phyloP scores from a whole-genome alignment of 1,140 invertebrate genomes.

The Aphidius ervi region DNA sequence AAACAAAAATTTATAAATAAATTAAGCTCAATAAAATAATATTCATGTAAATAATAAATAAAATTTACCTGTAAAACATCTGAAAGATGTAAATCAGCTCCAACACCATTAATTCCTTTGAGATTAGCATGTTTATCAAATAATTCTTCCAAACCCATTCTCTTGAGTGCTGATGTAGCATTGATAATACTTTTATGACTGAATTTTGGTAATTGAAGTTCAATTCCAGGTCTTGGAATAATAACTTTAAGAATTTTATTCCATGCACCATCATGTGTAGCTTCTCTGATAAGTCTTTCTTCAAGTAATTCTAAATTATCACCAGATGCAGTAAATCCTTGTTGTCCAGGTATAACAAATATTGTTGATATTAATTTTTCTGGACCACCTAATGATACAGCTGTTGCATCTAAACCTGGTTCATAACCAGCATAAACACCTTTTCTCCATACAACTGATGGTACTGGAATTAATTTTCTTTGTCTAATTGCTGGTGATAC shows the following conservation, averaged over 20 bases:
- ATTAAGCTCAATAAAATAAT: not conserved
- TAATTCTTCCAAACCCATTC: conserved; percentile 75
- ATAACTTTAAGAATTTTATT: conserved; percentile 67
- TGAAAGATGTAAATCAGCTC: conserved; percentile 70
- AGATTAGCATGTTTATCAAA: conserved; percentile 73
- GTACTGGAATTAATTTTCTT: conserved; percentile 73
- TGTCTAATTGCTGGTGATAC: conserved; percentile 73
- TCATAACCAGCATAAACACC: conserved; percentile 79
- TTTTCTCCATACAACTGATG: conserved; percentile 70
- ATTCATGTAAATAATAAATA: conserved; percentile 1
- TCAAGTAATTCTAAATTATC: conserved; percentile 72
- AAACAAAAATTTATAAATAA: not conserved
- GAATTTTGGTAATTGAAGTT: conserved; percentile 78
- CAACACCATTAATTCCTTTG: conserved; percentile 71
- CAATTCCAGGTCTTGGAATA: conserved; percentile 67
- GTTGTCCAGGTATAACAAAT: conserved; percentile 74
- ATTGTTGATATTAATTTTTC: conserved; percentile 71
- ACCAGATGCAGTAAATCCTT: conserved; percentile 68
- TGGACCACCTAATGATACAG: conserved; percentile 66
- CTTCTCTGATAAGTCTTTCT: conserved; percentile 61
- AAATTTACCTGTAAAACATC: conserved; percentile 70
- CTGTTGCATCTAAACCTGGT: conserved; percentile 74
- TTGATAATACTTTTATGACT: conserved; percentile 78
- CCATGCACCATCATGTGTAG: conserved; percentile 67
- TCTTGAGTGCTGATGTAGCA: conserved; percentile 67